These are phyloP conservation scores for Jordanella pulchra DNA, from an alignment of 2,797 vertebrate species.

Conservation along the genomic window DNA sequence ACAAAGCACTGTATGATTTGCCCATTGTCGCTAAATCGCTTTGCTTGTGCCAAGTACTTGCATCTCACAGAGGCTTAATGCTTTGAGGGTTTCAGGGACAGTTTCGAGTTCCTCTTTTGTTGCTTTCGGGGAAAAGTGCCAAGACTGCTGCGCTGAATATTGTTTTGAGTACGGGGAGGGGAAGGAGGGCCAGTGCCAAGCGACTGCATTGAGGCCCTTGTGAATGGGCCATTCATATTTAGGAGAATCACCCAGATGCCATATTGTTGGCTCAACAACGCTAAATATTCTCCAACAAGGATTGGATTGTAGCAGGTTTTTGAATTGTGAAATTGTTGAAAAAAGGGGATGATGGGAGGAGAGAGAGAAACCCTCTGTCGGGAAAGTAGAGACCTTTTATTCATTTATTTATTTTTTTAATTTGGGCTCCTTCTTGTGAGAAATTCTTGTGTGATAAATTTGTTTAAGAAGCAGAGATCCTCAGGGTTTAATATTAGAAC, in stretches of 20 bases:
- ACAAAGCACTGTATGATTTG: constrained; percentile 79
- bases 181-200: constrained; percentile 71
- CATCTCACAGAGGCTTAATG: constrained; percentile 77
- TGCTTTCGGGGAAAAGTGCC: constrained; percentile 76
- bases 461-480: neutral
- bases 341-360: constrained; percentile 37
- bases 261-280: constrained; percentile 79
- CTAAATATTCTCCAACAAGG: constrained; percentile 77
- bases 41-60: constrained; percentile 75
- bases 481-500: neutral
- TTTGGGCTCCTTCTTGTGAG: neutral
- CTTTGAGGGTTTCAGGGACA: constrained; percentile 76
- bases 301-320: constrained; percentile 73
- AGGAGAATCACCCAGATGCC: constrained; percentile 82
- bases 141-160: constrained; percentile 78
- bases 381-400: constrained; percentile 16
- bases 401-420: neutral
- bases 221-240: constrained; percentile 87
- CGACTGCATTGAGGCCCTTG: constrained; percentile 70
- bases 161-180: constrained; percentile 75
- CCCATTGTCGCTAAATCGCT: constrained; percentile 76
- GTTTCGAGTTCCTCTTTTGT: constrained; percentile 78
- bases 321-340: constrained; percentile 53
- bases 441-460: neutral
- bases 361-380: constrained; percentile 15